A percentile compares a stretch with the other conserved stretches of the same genome.
These are phyloP conservation scores for Chesias legatella DNA, from an alignment of 2,888 invertebrate genomes.

Conservation along the genomic window DNA sequence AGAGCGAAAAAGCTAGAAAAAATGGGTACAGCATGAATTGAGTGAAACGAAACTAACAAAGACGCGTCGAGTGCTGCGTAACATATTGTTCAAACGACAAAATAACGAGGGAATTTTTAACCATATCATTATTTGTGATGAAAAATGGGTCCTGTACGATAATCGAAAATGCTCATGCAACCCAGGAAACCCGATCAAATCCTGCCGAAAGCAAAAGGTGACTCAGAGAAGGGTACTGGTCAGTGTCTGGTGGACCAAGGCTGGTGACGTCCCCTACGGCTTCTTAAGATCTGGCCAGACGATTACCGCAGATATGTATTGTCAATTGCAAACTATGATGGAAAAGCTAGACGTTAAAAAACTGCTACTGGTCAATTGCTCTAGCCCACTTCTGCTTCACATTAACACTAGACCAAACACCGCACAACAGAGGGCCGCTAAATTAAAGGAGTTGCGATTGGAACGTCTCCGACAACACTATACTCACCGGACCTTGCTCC, in stretches of 20 bases:
- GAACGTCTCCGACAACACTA: slow-evolving; percentile 13
- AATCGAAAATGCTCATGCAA: slow-evolving; percentile 29
- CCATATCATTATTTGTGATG: slow-evolving; percentile 21
- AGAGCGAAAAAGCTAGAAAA: slow-evolving; percentile 19
- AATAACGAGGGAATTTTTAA: slow-evolving; percentile 18
- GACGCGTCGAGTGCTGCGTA: slow-evolving; percentile 15
- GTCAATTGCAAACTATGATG: slow-evolving; percentile 26
- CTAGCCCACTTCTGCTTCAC: slow-evolving; percentile 15
- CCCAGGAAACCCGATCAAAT: slow-evolving; percentile 21
- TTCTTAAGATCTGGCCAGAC: slow-evolving; percentile 17
- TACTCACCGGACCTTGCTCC: slow-evolving; percentile 17
- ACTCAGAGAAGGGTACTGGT: slow-evolving; percentile 27
- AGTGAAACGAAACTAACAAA: slow-evolving; percentile 14
- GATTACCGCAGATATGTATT: slow-evolving; percentile 22
- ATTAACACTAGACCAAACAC: slow-evolving; percentile 18
- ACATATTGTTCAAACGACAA: slow-evolving; percentile 19
- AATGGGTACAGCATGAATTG: slow-evolving; percentile 20
- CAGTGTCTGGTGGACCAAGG: slow-evolving; percentile 21
- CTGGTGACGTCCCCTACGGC: slow-evolving; percentile 5
- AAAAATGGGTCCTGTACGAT: slow-evolving; percentile 24
- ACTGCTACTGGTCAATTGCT: slow-evolving; percentile 17
- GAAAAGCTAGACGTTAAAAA: slow-evolving; percentile 18
- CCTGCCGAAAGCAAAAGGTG: slow-evolving; percentile 24
- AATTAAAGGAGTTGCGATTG: slow-evolving; percentile 13
- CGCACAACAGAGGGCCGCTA: slow-evolving; percentile 10